Evolutionary conservation across 2,797 vertebrate genomes (phyloP).

Genomic region (Poeciliopsis gracilis): DNA sequence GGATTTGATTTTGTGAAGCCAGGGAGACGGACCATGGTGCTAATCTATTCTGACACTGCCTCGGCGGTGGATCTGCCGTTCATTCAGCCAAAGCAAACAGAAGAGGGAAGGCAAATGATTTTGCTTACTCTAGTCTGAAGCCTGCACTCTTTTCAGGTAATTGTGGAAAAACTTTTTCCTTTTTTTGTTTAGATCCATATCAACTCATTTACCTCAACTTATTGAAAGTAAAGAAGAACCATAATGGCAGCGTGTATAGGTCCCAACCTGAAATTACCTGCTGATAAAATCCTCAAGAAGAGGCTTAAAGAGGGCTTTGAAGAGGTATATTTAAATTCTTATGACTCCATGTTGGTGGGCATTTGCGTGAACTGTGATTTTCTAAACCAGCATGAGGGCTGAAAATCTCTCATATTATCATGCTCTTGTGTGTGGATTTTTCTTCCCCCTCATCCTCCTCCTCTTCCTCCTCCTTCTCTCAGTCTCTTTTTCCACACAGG

Average conservation of each 20-base stretch:
- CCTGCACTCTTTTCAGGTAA: conserved; percentile 36
- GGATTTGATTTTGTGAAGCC: conserved; percentile 75
- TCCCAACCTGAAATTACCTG: conserved; percentile 39
- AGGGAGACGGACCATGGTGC: conserved; percentile 70
- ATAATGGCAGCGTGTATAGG: conserved; percentile 17
- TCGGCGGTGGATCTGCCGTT: conserved; percentile 73
- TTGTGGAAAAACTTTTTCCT: conserved; percentile 32
- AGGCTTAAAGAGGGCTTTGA: conserved; percentile 51
- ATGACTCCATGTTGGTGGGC: conserved; percentile 60
- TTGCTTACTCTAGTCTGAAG: conserved; percentile 58
- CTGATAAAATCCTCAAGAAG: conserved; percentile 49
- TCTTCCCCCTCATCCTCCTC: neutral
- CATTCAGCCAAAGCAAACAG: conserved; percentile 74
- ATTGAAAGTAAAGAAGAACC: conserved; percentile 21
- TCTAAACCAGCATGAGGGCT: conserved; percentile 73
- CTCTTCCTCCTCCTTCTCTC: neutral
- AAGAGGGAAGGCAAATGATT: conserved; percentile 43
- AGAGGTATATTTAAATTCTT: conserved; percentile 62
- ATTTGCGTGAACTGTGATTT: conserved; percentile 68
- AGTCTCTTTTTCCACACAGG: conserved; percentile 50
- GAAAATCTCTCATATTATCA: conserved; percentile 68
- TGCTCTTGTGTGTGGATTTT: conserved; percentile 8
- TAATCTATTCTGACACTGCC: conserved; percentile 79
- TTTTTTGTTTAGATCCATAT: conserved; percentile 41
- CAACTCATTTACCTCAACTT: conserved; percentile 22